Conservation (phyloP, 1,140 invertebrate species). For the Drosophila pectinifera region DNA sequence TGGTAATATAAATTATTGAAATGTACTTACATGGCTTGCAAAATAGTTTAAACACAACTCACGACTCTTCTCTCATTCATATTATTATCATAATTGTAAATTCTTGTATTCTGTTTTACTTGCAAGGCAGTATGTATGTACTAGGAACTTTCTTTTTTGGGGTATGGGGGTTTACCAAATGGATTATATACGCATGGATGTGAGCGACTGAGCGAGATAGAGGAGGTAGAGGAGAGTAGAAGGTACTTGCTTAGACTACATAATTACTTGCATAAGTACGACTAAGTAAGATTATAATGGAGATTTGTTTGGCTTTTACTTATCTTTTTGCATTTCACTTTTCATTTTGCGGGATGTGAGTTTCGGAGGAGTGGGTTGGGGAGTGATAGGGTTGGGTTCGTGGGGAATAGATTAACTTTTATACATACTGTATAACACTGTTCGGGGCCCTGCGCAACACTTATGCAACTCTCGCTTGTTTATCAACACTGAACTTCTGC, state of each 20-base stretch:
- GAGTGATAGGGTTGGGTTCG: conserved; percentile 39
- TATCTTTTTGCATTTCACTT: conserved; percentile 58
- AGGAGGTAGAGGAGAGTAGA: conserved; percentile 33
- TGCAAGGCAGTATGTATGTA: conserved; percentile 81
- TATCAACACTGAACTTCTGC: conserved; percentile 73
- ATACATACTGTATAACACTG: conserved; percentile 71
- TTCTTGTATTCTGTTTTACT: conserved; percentile 51
- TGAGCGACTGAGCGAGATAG: conserved; percentile 25
- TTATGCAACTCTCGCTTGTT: conserved; percentile 58
- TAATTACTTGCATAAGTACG: conserved; percentile 76
- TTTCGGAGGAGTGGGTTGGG: background rate
- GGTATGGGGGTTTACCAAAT: conserved; percentile 42
- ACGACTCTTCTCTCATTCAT: conserved; percentile 49
- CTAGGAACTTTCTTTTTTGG: conserved; percentile 52
- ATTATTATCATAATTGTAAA: conserved; percentile 28
- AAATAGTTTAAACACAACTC: conserved; percentile 65
- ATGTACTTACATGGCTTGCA: conserved; percentile 84
- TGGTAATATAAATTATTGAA: conserved; percentile 75
- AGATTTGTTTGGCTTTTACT: conserved; percentile 72
- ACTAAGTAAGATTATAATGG: conserved; percentile 63
- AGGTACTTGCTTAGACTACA: conserved; percentile 77
- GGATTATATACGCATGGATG: conserved; percentile 52
- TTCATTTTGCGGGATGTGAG: conserved; percentile 36
- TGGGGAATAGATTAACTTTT: conserved; percentile 60
- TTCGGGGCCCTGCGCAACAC: conserved; percentile 67